Evolutionary conservation across 2,888 invertebrate species (phyloP).

Genomic region (Phaedon cochleariae): DNA sequence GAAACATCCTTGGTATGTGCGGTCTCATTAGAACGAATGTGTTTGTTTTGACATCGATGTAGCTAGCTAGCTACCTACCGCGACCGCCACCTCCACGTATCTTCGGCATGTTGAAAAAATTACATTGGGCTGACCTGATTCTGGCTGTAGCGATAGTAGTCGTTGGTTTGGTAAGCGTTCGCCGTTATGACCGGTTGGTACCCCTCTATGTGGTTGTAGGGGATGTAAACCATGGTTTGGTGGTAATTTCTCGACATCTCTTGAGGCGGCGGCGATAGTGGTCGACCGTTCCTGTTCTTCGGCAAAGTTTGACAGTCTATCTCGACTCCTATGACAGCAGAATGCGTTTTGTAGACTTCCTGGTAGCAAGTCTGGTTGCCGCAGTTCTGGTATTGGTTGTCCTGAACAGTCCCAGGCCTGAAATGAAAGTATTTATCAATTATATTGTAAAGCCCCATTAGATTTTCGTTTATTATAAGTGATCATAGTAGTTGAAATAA

Average conservation of each 20-base stretch:
- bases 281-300: constrained; percentile 64
- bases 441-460: no score
- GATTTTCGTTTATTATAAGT: no score
- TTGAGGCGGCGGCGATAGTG: constrained; percentile 77
- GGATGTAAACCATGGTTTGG: constrained; percentile 74
- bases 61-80: no score
- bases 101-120: not conserved
- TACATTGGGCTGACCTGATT: constrained; percentile 47
- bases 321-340: constrained; percentile 41
- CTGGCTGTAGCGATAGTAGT: constrained; percentile 54
- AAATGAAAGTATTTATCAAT: constrained; percentile 16
- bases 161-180: constrained; percentile 52
- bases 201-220: constrained; percentile 67
- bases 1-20: no score
- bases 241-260: constrained; percentile 68
- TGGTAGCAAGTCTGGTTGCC: constrained; percentile 55
- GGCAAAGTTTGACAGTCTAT: constrained; percentile 56
- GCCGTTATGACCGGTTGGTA: constrained; percentile 44
- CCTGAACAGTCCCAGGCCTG: constrained; percentile 52
- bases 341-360: constrained; percentile 44
- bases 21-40: no score
- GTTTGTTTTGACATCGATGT: no score
- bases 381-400: constrained; percentile 62
- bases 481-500: no score
- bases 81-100: no score